phyloP scores from a whole-genome alignment of 2,888 invertebrate genomes.

The Scaptomyza polygonia region DNA sequence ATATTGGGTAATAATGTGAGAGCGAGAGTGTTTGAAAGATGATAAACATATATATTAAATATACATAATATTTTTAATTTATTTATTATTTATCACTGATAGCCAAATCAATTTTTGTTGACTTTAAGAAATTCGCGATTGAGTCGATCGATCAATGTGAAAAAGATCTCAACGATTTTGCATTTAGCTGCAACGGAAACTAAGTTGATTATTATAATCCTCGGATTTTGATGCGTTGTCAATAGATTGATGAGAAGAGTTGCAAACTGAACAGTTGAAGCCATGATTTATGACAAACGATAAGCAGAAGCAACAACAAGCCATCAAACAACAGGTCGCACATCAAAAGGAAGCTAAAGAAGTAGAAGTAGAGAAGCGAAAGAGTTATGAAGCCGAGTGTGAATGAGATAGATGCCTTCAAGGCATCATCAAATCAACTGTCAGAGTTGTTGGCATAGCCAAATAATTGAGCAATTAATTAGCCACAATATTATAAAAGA shows the following conservation, averaged over 20 bases:
- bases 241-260: constrained; percentile 45
- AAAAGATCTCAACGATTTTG: constrained; percentile 34
- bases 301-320: constrained; percentile 14
- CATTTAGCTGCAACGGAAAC: constrained; percentile 47
- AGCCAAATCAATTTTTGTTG: neutral
- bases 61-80: too few species aligned
- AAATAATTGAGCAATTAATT: constrained; percentile 81
- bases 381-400: constrained; percentile 2
- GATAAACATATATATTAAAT: too few species aligned
- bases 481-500: constrained; percentile 61
- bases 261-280: constrained; percentile 56
- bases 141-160: constrained; percentile 42
- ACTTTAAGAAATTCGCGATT: constrained; percentile 3
- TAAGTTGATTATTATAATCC: constrained; percentile 6
- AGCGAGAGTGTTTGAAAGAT: constrained; percentile 1
- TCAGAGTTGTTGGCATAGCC: constrained; percentile 71
- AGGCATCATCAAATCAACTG: constrained; percentile 66
- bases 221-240: constrained; percentile 30
- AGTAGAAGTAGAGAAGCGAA: constrained; percentile 3
- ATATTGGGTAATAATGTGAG: neutral
- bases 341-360: constrained; percentile 64
- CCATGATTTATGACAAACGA: constrained; percentile 62
- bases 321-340: constrained; percentile 61
- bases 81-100: neutral
- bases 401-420: constrained; percentile 1